phyloP scores from a whole-genome alignment of 2,113 vertebrate genomes.

The Heterocephalus glaber region DNA sequence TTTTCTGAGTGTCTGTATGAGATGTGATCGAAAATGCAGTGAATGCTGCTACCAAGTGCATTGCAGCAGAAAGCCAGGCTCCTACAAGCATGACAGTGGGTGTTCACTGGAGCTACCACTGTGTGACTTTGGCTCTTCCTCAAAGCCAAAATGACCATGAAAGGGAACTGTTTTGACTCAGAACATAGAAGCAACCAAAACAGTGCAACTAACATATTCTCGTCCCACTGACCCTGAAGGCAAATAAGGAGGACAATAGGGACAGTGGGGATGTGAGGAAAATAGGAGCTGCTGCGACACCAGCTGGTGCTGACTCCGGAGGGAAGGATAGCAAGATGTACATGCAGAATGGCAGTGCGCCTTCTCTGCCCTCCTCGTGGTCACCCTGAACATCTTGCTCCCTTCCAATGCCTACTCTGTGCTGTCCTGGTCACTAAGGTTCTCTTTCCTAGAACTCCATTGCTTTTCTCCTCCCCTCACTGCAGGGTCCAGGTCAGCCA shows the following conservation, averaged over 20 bases:
- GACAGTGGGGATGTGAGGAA: not conserved
- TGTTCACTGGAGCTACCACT: not conserved
- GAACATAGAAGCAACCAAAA: not conserved
- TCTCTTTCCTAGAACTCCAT: not conserved
- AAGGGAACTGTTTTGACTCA: not conserved
- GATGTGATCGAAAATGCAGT: not conserved
- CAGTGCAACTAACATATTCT: not conserved
- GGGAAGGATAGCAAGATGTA: fast-evolving
- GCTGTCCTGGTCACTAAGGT: fast-evolving
- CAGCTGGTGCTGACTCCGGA: not conserved
- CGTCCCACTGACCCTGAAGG: not conserved
- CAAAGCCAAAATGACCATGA: not conserved
- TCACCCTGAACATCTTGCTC: no score
- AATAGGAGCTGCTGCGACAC: not conserved
- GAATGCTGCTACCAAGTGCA: not conserved
- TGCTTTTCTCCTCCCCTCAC: no score
- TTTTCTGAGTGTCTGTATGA: no score
- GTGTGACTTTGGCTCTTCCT: not conserved
- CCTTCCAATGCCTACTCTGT: not conserved
- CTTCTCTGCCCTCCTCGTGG: no score
- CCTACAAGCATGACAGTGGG: fast-evolving
- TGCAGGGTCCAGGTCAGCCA: not conserved
- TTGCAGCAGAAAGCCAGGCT: not conserved
- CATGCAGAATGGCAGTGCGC: not conserved
- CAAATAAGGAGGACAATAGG: not conserved